Evolutionary conservation across 2,888 invertebrate species (phyloP), one percentile per base, ranked within the genome.

Genomic region (Melanophora roralis): DNA sequence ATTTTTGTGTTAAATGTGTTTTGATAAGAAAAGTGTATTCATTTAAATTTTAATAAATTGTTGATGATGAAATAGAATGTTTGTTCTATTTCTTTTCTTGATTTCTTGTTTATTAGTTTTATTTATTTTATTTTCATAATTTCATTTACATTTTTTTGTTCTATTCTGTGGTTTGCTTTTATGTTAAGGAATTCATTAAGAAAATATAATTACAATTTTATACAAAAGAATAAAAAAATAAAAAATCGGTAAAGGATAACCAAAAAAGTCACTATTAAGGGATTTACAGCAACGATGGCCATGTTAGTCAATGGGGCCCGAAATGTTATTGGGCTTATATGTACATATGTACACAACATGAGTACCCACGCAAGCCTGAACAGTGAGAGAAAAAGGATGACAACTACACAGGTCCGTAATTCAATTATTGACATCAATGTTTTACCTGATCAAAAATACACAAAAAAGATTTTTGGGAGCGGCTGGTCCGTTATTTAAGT

Each of bases 171-270:
- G 2, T 14, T 53, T 16, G 14, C 14, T 83, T 79, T 78, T 84
- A 83, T 84, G 80, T 49, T 53, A 80, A 82, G 76, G 83, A 76
- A 49, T 64, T 64, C 36, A 19, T 7, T 21, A 62, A 34, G 34
- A 8, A 47, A 21, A 34, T 62, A 47, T 47, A 47, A 64, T 21
- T 49, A 49, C 36, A 49, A 19, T 45, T 7, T 34, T 14, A 60
- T 23, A 16, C 11, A 34, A 27, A 32, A 60, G 38, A 16, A 1
- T 9, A 16, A 19, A 7, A 47, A 1, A 47, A 62, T 2, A 5
- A 14, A n/a, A 62, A 6, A 7, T 5, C n/a, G 14, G 21, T 21
- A 16, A 34, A 60, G 45, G 16, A 2, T 1, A 40, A 40, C 14
- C 14, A 5, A 6, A 14, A 3, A 40, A 14, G 5, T 5, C 14